Percentiles rank a stretch among this genome's conserved stretches.
phyloP scores from a whole-genome alignment of 2,113 vertebrate genomes.

The Ramphastos sulfuratus region DNA sequence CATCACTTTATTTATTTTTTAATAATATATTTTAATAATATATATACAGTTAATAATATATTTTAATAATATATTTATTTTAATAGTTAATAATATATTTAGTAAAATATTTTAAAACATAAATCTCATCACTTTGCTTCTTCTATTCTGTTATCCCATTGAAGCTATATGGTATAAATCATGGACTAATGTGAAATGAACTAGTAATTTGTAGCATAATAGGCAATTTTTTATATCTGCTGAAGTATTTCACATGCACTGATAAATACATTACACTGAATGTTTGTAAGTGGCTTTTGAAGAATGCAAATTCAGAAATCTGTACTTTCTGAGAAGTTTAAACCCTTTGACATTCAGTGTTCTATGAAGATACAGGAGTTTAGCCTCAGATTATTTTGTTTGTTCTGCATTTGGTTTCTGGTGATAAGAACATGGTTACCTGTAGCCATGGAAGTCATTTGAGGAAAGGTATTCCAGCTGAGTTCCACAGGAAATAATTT shows the following conservation, averaged over 20 bases:
- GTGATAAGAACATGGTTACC: neutral
- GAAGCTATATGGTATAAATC: neutral
- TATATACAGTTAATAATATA: no score
- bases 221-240: slow-evolving; percentile 45
- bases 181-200: slow-evolving; percentile 34
- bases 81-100: neutral
- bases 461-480: slow-evolving; percentile 1
- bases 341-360: neutral
- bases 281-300: neutral
- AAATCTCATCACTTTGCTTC: neutral
- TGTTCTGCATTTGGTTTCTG: neutral
- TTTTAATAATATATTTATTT: no score
- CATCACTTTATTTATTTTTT: no score
- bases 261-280: slow-evolving; percentile 8
- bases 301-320: neutral
- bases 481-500: slow-evolving; percentile 38
- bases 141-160: neutral
- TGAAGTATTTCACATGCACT: neutral
- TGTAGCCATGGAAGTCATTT: neutral
- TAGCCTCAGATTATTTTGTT: neutral
- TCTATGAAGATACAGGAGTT: neutral
- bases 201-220: slow-evolving; percentile 45
- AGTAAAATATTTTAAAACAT: neutral
- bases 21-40: no score
- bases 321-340: neutral